Percentiles rank a stretch among this genome's conserved stretches.
Conservation (phyloP, 2,797 vertebrate genomes). For the Sciurus vulgaris region DNA sequence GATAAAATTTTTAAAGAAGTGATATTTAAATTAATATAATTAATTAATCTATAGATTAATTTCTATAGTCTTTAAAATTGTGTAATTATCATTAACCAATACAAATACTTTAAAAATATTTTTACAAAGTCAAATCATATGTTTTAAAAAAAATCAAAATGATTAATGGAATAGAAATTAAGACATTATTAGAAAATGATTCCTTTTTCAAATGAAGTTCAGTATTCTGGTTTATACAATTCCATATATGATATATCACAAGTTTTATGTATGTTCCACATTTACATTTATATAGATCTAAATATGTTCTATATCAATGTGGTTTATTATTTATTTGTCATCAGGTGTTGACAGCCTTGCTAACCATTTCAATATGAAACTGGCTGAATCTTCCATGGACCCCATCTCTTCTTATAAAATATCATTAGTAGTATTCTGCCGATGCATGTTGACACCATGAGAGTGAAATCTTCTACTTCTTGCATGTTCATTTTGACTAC, state of each 20-base stretch:
- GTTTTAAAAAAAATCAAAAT: background rate
- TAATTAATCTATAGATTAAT: background rate
- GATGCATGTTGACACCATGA: background rate
- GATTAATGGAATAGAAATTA: background rate
- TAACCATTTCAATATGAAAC: background rate
- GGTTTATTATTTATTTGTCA: background rate
- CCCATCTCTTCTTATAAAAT: background rate
- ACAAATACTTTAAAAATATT: too few relatives aligned
- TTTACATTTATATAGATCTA: background rate
- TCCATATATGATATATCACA: background rate
- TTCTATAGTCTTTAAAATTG: background rate
- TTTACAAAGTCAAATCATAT: background rate
- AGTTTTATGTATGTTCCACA: background rate
- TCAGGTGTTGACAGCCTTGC: background rate
- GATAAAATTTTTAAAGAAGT: background rate
- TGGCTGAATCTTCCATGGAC: background rate
- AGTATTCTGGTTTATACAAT: background rate
- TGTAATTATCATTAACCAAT: too few relatives aligned
- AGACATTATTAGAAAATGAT: background rate
- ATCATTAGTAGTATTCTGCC: background rate
- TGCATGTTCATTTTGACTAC: background rate
- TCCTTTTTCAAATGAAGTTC: background rate
- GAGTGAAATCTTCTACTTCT: background rate
- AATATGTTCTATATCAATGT: background rate
- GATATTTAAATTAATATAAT: background rate